phyloP scores from a whole-genome alignment of 2,888 invertebrate species.

The Heliconius aoede region DNA sequence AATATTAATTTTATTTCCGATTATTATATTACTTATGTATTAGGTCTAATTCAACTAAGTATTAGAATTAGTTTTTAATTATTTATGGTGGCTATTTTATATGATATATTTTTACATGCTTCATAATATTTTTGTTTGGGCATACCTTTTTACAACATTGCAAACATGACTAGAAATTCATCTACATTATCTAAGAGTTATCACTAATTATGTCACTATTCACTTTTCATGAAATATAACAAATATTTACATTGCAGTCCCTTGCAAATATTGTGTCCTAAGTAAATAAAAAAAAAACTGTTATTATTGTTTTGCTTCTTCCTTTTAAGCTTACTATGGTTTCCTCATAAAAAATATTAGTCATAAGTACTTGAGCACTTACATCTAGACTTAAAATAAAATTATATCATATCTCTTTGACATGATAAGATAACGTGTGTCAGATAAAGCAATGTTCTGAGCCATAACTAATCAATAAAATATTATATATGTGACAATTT shows the following conservation, averaged over 20 bases:
- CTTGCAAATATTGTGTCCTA: conserved; percentile 12
- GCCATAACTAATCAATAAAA: conserved; percentile 34
- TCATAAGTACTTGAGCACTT: neutral
- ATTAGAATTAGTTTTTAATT: conserved; percentile 3
- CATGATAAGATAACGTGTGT: conserved; percentile 48
- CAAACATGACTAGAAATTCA: neutral
- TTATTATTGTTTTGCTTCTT: neutral
- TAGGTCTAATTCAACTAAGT: neutral
- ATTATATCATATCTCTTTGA: conserved; percentile 31
- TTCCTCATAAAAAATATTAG: neutral
- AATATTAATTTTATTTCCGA: neutral
- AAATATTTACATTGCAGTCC: neutral
- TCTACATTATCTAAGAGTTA: neutral
- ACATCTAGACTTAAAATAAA: neutral
- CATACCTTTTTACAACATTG: neutral
- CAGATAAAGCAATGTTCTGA: conserved; percentile 42
- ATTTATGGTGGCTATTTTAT: conserved; percentile 5
- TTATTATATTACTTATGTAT: neutral
- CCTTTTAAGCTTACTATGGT: neutral
- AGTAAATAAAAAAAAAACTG: neutral
- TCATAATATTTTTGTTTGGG: neutral
- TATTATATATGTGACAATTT: conserved; percentile 13
- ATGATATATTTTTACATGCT: conserved; percentile 20
- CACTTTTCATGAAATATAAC: neutral
- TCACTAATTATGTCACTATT: neutral